Percentiles rank a stretch among this genome's conserved stretches.
Conservation (phyloP, 2,797 vertebrate genomes). For the Chaunax sp. region DNA sequence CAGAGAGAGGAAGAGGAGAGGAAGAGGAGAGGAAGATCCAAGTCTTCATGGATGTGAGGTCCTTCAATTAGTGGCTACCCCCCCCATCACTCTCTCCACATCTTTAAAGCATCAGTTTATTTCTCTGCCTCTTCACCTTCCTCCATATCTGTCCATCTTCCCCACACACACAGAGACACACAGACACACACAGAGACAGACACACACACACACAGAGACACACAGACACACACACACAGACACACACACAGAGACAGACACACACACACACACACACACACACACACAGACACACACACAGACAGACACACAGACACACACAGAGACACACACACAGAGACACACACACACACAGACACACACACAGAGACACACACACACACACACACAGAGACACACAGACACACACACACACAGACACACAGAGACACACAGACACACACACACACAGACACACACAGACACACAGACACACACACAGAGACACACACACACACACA, state of each 20-base stretch:
- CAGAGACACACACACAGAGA: slow-evolving; percentile 70
- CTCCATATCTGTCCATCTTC: slow-evolving; percentile 54
- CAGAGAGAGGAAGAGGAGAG: slow-evolving; percentile 66
- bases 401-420: too few relatives aligned
- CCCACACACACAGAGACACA: slow-evolving; percentile 48
- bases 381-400: slow-evolving; percentile 61
- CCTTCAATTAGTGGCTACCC: slow-evolving; percentile 76
- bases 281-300: slow-evolving; percentile 33
- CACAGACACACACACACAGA: too few relatives aligned
- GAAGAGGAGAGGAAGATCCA: slow-evolving; percentile 72
- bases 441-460: too few relatives aligned
- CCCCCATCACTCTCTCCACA: slow-evolving; percentile 55
- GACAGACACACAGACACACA: slow-evolving; percentile 50
- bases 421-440: too few relatives aligned
- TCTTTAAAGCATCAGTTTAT: slow-evolving; percentile 57
- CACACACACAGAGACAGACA: too few relatives aligned
- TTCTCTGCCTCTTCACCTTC: slow-evolving; percentile 53
- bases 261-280: slow-evolving; percentile 37
- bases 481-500: too few relatives aligned
- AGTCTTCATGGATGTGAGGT: slow-evolving; percentile 72
- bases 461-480: too few relatives aligned
- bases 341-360: too few relatives aligned
- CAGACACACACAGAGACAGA: too few relatives aligned
- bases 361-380: slow-evolving; percentile 42
- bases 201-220: too few relatives aligned